Percentiles rank a stretch among this genome's conserved stretches.
Evolutionary conservation across 1,140 invertebrate species (phyloP).

Genomic region (Bactericera cockerelli): DNA sequence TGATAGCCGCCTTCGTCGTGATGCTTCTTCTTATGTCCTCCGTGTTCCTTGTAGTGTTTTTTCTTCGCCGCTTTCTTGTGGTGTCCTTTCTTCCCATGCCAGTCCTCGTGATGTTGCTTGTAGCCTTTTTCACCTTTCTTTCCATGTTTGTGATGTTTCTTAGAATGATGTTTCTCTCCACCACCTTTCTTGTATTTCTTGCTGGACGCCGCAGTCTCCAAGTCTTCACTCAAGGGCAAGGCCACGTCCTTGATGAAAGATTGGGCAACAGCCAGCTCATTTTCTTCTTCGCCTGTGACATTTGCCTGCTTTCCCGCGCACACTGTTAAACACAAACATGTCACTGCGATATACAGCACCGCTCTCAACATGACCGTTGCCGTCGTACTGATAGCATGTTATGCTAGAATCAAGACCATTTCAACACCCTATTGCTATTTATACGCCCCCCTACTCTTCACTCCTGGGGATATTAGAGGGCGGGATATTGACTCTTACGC

Average conservation of each 20-base stretch:
- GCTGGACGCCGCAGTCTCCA: conserved; percentile 18
- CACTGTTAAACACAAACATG: conserved; percentile 2
- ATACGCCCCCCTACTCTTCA: neutral
- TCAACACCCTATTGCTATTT: conserved; percentile 3
- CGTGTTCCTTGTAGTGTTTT: conserved; percentile 44
- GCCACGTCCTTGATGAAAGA: neutral
- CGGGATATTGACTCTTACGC: neutral
- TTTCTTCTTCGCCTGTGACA: neutral
- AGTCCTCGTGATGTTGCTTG: conserved; percentile 41
- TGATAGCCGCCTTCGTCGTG: conserved; percentile 34
- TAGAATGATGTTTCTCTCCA: conserved; percentile 38
- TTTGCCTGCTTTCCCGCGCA: neutral
- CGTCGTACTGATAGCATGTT: neutral
- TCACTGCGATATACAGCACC: conserved; percentile 1
- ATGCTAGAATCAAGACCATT: conserved; percentile 8
- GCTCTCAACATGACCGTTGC: conserved; percentile 4
- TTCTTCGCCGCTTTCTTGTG: conserved; percentile 46
- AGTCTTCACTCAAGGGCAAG: neutral
- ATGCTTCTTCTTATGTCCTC: conserved; percentile 45
- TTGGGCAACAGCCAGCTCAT: neutral
- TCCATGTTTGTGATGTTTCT: conserved; percentile 38
- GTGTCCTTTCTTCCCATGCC: conserved; percentile 47
- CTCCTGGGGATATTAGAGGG: neutral
- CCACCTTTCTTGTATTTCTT: conserved; percentile 35
- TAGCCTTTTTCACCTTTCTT: conserved; percentile 39